Percentiles rank a stretch among this genome's conserved stretches.
phyloP scores from a whole-genome alignment of 2,797 vertebrate genomes.

The Xerus rutilus region DNA sequence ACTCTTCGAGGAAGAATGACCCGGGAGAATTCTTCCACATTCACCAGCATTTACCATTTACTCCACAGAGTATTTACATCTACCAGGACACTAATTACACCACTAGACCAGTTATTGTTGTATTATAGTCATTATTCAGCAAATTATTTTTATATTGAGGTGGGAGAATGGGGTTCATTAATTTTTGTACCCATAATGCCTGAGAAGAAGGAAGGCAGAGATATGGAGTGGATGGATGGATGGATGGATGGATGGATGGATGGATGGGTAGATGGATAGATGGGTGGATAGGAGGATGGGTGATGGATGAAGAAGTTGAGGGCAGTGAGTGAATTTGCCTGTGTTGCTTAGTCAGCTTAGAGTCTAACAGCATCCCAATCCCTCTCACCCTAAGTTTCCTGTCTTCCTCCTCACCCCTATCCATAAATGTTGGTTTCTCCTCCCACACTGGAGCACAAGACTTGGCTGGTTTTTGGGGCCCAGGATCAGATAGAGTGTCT shows the following conservation, averaged over 20 bases:
- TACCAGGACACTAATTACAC: not conserved
- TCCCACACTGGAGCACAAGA: not conserved
- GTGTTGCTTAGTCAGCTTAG: not conserved
- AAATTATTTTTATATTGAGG: not conserved
- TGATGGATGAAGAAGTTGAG: not conserved
- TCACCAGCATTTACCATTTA: not conserved
- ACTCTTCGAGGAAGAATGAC: not conserved
- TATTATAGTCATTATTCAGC: not conserved
- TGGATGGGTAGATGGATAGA: accelerated
- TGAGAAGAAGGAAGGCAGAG: not conserved
- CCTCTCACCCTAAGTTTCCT: too few relatives aligned
- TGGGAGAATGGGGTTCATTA: not conserved
- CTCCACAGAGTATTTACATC: not conserved
- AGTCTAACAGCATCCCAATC: not conserved
- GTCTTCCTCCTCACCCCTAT: not conserved
- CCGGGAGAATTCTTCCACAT: accelerated
- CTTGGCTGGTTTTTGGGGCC: not conserved
- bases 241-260: not conserved
- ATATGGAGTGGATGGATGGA: not conserved
- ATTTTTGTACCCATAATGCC: not conserved
- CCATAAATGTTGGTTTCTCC: not conserved
- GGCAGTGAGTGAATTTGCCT: not conserved
- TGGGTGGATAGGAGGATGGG: not conserved
- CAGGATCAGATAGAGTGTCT: not conserved
- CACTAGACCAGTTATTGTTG: accelerated